phyloP scores from a whole-genome alignment of 2,888 invertebrate species.

The Penaeus monodon region DNA sequence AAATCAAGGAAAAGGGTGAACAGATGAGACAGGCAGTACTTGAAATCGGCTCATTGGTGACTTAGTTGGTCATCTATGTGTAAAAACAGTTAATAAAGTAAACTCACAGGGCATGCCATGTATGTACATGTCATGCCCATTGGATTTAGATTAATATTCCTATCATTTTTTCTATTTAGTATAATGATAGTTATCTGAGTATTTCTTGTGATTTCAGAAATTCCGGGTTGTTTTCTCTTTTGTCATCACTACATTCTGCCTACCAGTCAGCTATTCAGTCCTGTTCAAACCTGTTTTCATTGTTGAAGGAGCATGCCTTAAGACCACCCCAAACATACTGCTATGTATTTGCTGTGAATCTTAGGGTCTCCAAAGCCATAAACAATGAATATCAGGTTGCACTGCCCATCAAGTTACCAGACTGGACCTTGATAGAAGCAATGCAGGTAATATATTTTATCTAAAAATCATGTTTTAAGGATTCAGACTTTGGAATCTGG shows the following conservation, averaged over 20 bases:
- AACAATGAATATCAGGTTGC: slow-evolving; percentile 25
- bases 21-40: too few relatives aligned
- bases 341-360: slow-evolving; percentile 29
- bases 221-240: slow-evolving; percentile 33
- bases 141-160: neutral
- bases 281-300: slow-evolving; percentile 9
- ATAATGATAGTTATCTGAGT: neutral
- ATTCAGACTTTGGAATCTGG: too few relatives aligned
- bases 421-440: slow-evolving; percentile 22
- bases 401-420: slow-evolving; percentile 25
- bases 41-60: too few relatives aligned
- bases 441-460: slow-evolving; percentile 5
- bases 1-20: too few relatives aligned
- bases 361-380: slow-evolving; percentile 20
- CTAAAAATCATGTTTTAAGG: too few relatives aligned
- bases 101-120: too few relatives aligned
- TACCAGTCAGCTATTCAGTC: slow-evolving; percentile 18
- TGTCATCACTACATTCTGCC: slow-evolving; percentile 29
- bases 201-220: slow-evolving; percentile 24
- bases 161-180: neutral
- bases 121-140: too few relatives aligned
- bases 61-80: too few relatives aligned
- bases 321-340: slow-evolving; percentile 35
- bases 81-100: too few relatives aligned
- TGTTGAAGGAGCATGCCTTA: slow-evolving; percentile 8